Conservation (phyloP, 2,797 vertebrate species). For the Tauraco hartlaubi region DNA sequence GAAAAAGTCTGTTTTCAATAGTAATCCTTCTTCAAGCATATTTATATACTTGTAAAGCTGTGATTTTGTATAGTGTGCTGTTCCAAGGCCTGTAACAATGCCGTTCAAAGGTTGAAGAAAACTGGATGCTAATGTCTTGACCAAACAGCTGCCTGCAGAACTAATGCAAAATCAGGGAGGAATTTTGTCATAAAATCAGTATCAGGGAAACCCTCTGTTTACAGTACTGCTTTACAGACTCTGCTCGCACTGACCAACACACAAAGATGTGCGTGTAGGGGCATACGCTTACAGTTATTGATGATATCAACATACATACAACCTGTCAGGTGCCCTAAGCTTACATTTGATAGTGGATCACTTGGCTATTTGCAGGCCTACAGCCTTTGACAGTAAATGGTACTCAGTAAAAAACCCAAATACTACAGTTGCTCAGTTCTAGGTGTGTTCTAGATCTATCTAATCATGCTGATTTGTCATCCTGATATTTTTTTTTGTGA, state of each 20-base stretch:
- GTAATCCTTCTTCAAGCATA: background rate
- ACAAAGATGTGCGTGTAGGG: background rate
- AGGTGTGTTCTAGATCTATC: background rate
- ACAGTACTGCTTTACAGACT: background rate
- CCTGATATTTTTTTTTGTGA: background rate
- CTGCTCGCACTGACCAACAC: background rate
- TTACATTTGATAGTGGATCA: background rate
- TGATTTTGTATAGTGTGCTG: background rate
- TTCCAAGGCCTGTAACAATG: background rate
- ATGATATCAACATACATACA: background rate
- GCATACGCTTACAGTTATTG: accelerated
- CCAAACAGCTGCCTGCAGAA: background rate
- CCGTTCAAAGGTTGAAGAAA: background rate
- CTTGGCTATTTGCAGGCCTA: background rate
- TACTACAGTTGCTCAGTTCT: background rate
- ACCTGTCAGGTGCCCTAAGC: background rate
- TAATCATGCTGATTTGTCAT: background rate
- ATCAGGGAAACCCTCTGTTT: background rate
- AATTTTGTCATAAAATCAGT: background rate
- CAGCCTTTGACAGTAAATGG: background rate
- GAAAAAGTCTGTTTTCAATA: background rate
- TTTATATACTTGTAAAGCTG: background rate
- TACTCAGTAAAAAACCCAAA: background rate
- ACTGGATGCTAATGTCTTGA: background rate
- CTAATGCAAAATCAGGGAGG: background rate